Evolutionary conservation across 2,113 vertebrate species (phyloP).

Genomic region (Rhinoptilus africanus): DNA sequence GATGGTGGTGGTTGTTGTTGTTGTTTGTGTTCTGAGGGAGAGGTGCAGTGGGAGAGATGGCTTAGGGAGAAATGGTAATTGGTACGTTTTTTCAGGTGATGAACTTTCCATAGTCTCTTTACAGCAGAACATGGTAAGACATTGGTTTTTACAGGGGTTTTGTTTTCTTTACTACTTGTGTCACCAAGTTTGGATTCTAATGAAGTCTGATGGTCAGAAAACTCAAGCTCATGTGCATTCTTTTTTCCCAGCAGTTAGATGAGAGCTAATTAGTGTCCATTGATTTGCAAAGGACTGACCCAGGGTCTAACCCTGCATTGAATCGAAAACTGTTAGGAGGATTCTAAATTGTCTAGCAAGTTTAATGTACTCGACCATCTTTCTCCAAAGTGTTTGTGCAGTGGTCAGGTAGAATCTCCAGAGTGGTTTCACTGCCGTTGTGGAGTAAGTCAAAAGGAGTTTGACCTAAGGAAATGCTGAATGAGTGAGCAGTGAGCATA

Average conservation of each 20-base stretch:
- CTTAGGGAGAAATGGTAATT: background rate
- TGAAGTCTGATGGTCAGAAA: background rate
- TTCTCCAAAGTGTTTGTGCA: background rate
- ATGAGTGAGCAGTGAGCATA: background rate
- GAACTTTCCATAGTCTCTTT: background rate
- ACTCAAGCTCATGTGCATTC: background rate
- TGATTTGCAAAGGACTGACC: slow-evolving; percentile 38
- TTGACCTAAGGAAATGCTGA: background rate
- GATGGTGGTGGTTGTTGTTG: background rate
- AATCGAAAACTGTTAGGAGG: background rate
- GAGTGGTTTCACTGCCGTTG: background rate
- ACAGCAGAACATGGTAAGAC: background rate
- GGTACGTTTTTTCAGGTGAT: background rate
- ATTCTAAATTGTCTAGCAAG: slow-evolving; percentile 4
- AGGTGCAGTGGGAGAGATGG: background rate
- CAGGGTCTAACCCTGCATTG: slow-evolving; percentile 7
- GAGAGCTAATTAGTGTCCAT: slow-evolving; percentile 41
- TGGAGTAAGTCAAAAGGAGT: background rate
- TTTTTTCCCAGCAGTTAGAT: background rate
- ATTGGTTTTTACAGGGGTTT: background rate
- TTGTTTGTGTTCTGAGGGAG: background rate
- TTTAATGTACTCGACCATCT: background rate
- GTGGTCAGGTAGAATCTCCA: background rate
- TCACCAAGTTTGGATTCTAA: slow-evolving; percentile 21
- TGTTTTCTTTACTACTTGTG: background rate